Evolutionary conservation across 2,797 vertebrate genomes (phyloP), one percentile per base, ranked within the genome.

Genomic region (Neosalanx taihuensis): DNA sequence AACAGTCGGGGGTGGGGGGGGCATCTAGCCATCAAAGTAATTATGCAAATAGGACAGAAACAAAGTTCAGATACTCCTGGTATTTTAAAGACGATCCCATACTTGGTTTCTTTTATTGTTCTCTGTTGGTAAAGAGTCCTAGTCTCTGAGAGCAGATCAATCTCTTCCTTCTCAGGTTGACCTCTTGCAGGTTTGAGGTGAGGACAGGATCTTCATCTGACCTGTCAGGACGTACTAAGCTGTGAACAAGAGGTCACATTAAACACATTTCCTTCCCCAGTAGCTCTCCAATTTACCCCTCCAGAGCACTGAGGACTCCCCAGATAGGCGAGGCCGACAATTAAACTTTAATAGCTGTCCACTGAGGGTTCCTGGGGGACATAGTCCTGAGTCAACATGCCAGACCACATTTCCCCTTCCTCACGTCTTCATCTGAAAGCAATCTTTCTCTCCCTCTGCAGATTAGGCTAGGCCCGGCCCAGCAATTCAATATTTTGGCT

Each of bases 1-100:
- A 91, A 92, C 88, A 83, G 78, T 83, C 41, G 3, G 12, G 41
- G 37, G 37, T 7, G 85, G 49, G 85, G 80, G 78, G 86, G 86
- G 89, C 88, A 86, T 86, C 78, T 77, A 88, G 80, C 92, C 90
- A 92, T 94, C 93, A 94, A 86, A 91, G 79, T 89, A 81, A 92
- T 89, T 92, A 92, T 91, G 89, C 85, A 92, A 88, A 89, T 90
- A 82, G 83, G 67, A 2, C 56, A 74, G 84, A 88, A 92, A 93
- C 90, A 92, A 86, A 92, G 80, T 87, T 92, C 90, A 92, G 91
- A 91, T 83, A 81, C 84, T 78, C 71, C 80, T 60, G 71, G 62
- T 78, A 78, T 80, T 78, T 79, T 78, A 76, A 65, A 65, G 58
- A 2, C 69, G 70, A 23, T 81, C 79, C 85, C 84, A 69, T 58